Conservation (phyloP, 2,888 invertebrate genomes). For the Lutraria lutraria region DNA sequence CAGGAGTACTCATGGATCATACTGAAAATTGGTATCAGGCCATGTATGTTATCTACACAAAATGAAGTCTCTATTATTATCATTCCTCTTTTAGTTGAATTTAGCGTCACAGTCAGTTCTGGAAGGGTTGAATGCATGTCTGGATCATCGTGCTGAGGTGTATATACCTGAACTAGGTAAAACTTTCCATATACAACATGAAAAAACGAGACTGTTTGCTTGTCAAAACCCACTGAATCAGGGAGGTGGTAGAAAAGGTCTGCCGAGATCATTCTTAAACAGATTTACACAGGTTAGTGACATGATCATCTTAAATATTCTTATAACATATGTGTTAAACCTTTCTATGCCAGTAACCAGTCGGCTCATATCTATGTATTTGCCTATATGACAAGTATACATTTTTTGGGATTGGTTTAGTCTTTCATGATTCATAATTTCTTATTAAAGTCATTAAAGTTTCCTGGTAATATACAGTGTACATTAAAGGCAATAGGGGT, state of each 20-base stretch:
- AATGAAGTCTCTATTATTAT: neutral
- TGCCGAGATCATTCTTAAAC: slow-evolving; percentile 98
- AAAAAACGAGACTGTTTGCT: slow-evolving; percentile 95
- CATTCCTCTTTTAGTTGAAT: slow-evolving; percentile 90
- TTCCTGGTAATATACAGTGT: no score
- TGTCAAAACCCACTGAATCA: slow-evolving; percentile 99
- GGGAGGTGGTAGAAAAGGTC: slow-evolving; percentile 97
- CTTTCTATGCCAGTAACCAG: no score
- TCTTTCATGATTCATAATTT: no score
- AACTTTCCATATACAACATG: slow-evolving; percentile 92
- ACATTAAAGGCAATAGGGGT: no score
- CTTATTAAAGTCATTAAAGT: no score
- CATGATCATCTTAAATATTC: neutral
- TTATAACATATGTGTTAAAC: no score
- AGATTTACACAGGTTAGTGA: slow-evolving; percentile 91
- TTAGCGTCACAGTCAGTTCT: slow-evolving; percentile 99
- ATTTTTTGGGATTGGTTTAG: no score
- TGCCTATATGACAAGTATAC: no score
- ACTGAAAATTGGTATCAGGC: no score
- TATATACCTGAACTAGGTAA: slow-evolving; percentile 97
- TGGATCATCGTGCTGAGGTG: slow-evolving; percentile 98
- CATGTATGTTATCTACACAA: no score
- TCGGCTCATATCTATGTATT: no score
- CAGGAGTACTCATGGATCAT: no score
- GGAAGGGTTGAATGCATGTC: slow-evolving; percentile 98